Base-by-base conservation (phyloP, 2,797 vertebrate species). In the Sebastes minor region DNA sequence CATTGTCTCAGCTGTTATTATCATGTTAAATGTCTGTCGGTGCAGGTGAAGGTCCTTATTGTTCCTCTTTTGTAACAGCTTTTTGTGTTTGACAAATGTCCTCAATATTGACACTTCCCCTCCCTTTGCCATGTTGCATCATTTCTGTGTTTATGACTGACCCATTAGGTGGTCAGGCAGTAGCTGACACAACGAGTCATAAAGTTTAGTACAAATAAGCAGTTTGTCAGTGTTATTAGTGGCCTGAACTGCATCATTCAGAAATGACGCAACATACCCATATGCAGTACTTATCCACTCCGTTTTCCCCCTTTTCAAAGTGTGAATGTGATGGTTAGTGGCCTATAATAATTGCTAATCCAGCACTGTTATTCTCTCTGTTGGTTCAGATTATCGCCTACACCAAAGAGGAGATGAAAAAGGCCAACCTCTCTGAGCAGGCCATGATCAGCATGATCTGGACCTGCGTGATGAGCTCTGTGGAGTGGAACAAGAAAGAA, bases 401-500 rank as follows among this genome's bases (percentile, higher is more conserved):
- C 0, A 96, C 97, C 90, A 97, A 96, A 77, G 98, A 99, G 83
- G 98, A 99, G 94, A 99, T 99, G 98, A 99, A 98, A 84, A 99
- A 97, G 88, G 95, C 96, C 71, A 96, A 95, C 95, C 97, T 99
- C 91, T 97, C 97, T 0, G 98, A 99, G 90, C 97, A 98, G 85
- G 94, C 96, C 4, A 97, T 98, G 92, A 97, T 99, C 63, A 84
- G 97, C 83, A 97, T 98, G 80, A 94, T 99, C 78, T 99, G 98
- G 98, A 97, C 96, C 64, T 98, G 97, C 72, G 96, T 99, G 25
- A 99, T 99, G 98, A 98, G 97, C 92, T 97, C 94, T 0, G 97
- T 99, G 81, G 98, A 99, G 80, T 99, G 98, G 98, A 99, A 99
- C 94, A 98, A 99, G 94, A 99, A 99, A 72, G 98, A 99, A 92